Base-by-base conservation (phyloP, 2,888 invertebrate genomes). In the Podotricha telesiphe region DNA sequence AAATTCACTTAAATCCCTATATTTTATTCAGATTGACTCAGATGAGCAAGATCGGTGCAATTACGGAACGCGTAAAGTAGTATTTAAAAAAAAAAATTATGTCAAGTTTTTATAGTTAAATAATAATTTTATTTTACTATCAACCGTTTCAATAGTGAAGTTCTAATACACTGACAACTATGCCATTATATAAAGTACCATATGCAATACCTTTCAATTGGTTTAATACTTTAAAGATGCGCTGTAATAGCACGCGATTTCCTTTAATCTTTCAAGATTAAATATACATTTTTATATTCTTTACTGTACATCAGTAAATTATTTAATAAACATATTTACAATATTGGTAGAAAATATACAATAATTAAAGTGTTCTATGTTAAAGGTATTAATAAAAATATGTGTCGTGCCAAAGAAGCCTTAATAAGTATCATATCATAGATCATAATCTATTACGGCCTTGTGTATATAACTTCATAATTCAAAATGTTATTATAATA, bases 401-500 rank as follows among this genome's bases (percentile, higher is more conserved):
- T 8, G 34, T 34, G 28, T 45, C 45, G 59, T 45, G 59, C 22
- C 22, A 59, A 45, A 22, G 59, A 45, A 59, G 45, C 45, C 45
- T 59, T 8, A 45, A 59, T 45, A 28, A 59, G n/a, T 59, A 59
- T 59, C 22, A 59, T 45, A 59, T 22, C 45, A 22, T 6, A 22
- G 42, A 42, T 58, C 40, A 15, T 20, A 45, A 45, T 59, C 59
- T 45, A 45, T n/a, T 45, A 20, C 45, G 40, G 13, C 62, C 22
- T 55, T 63, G 63, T 53, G 48, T 64, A 40, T 62, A 28, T 28
- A 51, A 22, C 8, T 56, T 56, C 11, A 56, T 45, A n/a, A n/a
- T n/a, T n/a, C n/a, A n/a, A n/a, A n/a, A 67, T 28, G n/a, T 51
- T n/a, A n/a, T n/a, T n/a, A 28, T 51, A 8, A 22, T 20, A 22